These are phyloP conservation scores for Paramormyrops hopkinsi DNA, from an alignment of 2,797 vertebrate genomes.

Conservation along the genomic window DNA sequence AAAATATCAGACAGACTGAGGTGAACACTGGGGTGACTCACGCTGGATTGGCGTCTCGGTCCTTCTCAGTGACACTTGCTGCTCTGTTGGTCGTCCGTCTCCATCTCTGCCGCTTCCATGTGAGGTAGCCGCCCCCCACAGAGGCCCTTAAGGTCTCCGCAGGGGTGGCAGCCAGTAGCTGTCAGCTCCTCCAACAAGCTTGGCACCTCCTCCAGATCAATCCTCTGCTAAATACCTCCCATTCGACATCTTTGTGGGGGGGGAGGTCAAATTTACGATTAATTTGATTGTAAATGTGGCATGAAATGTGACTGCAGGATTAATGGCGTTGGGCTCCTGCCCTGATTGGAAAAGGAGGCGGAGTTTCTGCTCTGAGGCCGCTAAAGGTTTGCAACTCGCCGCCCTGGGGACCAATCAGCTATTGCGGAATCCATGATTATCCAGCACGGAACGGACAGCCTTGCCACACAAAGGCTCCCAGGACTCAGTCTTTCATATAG, in stretches of 20 bases:
- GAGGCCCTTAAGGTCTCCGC: background rate
- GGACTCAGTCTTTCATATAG: background rate
- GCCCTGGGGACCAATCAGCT: background rate
- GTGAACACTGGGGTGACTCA: background rate
- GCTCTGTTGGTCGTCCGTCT: background rate
- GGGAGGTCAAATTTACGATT: conserved; percentile 23
- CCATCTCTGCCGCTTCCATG: background rate
- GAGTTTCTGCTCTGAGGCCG: background rate
- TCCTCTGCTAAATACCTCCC: background rate
- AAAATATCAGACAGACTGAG: background rate
- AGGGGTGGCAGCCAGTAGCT: background rate
- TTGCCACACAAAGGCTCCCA: background rate
- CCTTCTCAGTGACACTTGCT: background rate
- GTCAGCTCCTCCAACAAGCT: background rate
- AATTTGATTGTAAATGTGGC: conserved; percentile 49
- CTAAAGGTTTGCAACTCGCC: background rate
- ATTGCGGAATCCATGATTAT: background rate
- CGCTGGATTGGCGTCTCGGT: background rate
- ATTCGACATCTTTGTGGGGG: background rate
- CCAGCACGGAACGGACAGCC: background rate
- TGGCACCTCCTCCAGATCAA: background rate
- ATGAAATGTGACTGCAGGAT: conserved; percentile 45
- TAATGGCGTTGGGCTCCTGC: conserved; percentile 41
- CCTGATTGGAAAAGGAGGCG: conserved; percentile 33
- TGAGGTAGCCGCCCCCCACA: background rate